phyloP scores from a whole-genome alignment of 2,888 invertebrate species.

The Calliopum simillimum region DNA sequence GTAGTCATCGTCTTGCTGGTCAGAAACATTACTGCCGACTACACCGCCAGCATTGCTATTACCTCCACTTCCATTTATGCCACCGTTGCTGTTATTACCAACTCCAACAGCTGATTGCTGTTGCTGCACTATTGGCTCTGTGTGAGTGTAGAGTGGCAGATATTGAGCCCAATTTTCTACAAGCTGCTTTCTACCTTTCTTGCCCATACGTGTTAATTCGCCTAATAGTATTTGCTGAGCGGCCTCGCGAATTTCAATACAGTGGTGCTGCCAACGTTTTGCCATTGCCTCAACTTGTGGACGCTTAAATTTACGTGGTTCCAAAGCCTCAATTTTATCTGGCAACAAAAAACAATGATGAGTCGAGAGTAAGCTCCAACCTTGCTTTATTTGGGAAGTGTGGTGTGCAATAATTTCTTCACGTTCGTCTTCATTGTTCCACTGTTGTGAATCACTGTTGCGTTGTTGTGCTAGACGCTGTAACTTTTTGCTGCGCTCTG shows the following conservation, averaged over 20 bases:
- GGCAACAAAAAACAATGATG: conserved; percentile 96
- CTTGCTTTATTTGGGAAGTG: conserved; percentile 94
- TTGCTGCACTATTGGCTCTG: conserved; percentile 79
- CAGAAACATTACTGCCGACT: conserved; percentile 42
- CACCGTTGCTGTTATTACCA: conserved; percentile 42
- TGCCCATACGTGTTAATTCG: conserved; percentile 81
- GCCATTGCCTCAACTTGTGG: conserved; percentile 98
- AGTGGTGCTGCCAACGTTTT: conserved; percentile 98
- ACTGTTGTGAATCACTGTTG: conserved; percentile 71
- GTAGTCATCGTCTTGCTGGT: conserved; percentile 73
- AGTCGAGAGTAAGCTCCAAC: conserved; percentile 96
- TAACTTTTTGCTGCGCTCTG: conserved; percentile 82
- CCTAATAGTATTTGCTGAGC: conserved; percentile 95
- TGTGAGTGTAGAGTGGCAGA: conserved; percentile 87
- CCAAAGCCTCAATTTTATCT: conserved; percentile 82
- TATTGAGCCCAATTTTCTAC: conserved; percentile 98
- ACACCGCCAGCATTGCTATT: conserved; percentile 40
- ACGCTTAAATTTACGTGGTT: conserved; percentile 80
- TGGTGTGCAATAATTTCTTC: conserved; percentile 87
- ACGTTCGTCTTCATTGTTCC: conserved; percentile 83
- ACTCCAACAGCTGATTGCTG: conserved; percentile 60
- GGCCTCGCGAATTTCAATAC: conserved; percentile 96
- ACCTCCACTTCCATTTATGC: conserved; percentile 22
- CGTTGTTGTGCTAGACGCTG: conserved; percentile 59
- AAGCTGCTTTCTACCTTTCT: conserved; percentile 88